Base-by-base conservation (phyloP, 2,113 vertebrate species). In the Carassius gibelio region DNA sequence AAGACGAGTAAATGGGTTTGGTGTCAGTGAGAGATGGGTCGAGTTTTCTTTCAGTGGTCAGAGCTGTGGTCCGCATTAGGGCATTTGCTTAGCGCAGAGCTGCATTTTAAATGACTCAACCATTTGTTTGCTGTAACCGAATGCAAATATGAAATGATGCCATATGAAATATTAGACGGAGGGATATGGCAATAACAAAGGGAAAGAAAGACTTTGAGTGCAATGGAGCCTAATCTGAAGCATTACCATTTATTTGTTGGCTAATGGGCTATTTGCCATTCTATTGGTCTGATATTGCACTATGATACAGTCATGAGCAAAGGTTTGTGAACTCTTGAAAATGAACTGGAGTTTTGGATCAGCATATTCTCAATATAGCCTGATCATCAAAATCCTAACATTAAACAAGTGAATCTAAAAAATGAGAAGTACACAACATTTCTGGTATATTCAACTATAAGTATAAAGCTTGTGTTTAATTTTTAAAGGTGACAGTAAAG, bases 11-110 rank as follows among this genome's bases (percentile, higher is more conserved):
- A 79, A n/a, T 59, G 52, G 74, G 26, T 69, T 55, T 59, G 76
- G 19, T 48, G 45, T 45, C 8, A 57, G 57, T 36, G 62, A 52
- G 66, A 89, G 84, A 87, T 76, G 86, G 86, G 89, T 87, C 59
- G 57, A 89, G 59, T 45, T 64, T 42, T 62, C 38, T 78, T 78
- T 38, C 30, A 59, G 52, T 78, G 75, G 75, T 34, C 75, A 90
- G 89, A 90, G 88, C 91, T 84, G 86, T 89, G 50, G 81, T 59
- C 30, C 26, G 30, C 66, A 61, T 57, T 42, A 55, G 48, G 48
- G 62, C 34, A 6, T 86, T 78, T 78, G 11, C 26, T 64, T 6
- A 30, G 6, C 38, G 3, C 48, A 68, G 81, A 8, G 11, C 61
- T 69, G 23, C 45, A 83, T 75, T 48, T 62, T 36, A 61, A 86